Evolutionary conservation across 2,797 vertebrate genomes (phyloP).

Genomic region (Artibeus jamaicensis): DNA sequence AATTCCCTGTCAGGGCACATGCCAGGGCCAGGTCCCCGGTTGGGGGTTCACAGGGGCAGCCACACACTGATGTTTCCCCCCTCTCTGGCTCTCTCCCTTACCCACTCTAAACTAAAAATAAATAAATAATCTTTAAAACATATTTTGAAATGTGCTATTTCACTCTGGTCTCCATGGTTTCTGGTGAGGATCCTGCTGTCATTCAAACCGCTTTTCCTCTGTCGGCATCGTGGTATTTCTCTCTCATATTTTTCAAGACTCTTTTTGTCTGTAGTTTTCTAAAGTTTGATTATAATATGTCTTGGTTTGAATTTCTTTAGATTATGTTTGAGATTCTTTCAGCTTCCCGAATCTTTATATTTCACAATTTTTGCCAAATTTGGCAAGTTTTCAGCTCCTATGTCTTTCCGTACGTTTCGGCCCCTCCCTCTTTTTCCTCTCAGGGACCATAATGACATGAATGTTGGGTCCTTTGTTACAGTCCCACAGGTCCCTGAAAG

Average conservation of each 20-base stretch:
- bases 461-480: neutral
- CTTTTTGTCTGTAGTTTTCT: slow-evolving; percentile 3
- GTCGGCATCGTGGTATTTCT: neutral
- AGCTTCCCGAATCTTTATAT: neutral
- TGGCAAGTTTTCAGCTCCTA: neutral
- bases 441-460: neutral
- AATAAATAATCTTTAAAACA: too few species aligned
- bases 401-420: neutral
- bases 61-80: too few species aligned
- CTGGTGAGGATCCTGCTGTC: neutral
- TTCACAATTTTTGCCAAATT: neutral
- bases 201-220: neutral
- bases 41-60: too few species aligned
- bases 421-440: neutral
- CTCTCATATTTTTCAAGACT: neutral
- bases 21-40: too few species aligned
- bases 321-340: neutral
- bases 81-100: too few species aligned
- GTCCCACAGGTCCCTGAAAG: neutral
- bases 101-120: too few species aligned
- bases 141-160: neutral
- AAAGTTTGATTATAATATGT: neutral
- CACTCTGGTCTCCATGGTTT: neutral
- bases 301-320: neutral
- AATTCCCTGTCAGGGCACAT: too few species aligned